These are phyloP conservation scores for Alligator sinensis DNA, from an alignment of 2,113 vertebrate species.

Conservation along the genomic window DNA sequence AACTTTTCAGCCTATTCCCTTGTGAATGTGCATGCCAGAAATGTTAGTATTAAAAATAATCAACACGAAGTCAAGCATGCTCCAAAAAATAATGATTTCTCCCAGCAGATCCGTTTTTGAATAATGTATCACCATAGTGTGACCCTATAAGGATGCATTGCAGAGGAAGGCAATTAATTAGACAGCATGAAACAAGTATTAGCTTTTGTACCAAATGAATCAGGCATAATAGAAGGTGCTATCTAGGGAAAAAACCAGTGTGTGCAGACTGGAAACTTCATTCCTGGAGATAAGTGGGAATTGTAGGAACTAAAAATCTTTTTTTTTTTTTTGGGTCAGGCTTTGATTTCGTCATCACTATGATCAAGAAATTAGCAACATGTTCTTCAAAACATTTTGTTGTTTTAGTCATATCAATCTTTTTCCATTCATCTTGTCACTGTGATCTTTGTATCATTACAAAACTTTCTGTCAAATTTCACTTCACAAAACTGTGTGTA, in stretches of 20 bases:
- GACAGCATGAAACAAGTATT: background rate
- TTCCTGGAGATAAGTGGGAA: background rate
- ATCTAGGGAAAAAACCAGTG: background rate
- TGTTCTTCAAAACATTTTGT: background rate
- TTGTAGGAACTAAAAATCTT: background rate
- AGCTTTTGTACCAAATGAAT: background rate
- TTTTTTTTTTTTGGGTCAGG: background rate
- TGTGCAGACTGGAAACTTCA: background rate
- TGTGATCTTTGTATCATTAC: background rate
- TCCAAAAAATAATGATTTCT: background rate
- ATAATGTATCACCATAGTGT: background rate
- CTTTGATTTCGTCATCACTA: background rate
- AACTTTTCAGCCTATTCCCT: background rate
- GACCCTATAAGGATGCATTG: background rate
- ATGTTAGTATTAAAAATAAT: background rate
- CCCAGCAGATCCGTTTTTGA: background rate
- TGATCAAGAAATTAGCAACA: background rate
- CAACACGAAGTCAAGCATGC: background rate
- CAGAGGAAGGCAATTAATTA: background rate
- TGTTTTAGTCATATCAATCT: background rate
- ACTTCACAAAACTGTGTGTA: background rate
- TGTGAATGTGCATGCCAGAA: background rate
- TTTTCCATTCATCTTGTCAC: background rate
- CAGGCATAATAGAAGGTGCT: background rate
- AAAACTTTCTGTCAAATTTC: background rate